A percentile compares a stretch with the other conserved stretches of the same genome.
These are phyloP conservation scores for Rana temporaria DNA, from an alignment of 2,113 vertebrate genomes.

Conservation along the genomic window DNA sequence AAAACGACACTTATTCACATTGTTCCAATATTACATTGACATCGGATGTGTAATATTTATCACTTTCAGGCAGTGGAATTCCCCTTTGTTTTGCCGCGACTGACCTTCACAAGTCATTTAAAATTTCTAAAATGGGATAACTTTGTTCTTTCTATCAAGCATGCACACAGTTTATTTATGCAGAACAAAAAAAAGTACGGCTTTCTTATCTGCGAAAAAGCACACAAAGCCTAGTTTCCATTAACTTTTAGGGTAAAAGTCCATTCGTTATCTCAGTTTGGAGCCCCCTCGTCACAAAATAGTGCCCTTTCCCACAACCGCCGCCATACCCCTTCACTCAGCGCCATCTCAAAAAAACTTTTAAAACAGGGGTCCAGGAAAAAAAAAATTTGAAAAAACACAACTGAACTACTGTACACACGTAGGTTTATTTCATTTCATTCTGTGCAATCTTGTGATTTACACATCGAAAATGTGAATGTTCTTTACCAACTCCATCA, in stretches of 20 bases:
- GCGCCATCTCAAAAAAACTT: no score
- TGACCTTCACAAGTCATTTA: conserved; percentile 12
- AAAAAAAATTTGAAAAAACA: neutral
- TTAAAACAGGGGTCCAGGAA: neutral
- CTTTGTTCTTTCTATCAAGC: neutral
- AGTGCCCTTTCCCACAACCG: neutral
- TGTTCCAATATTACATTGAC: no score
- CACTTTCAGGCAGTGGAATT: neutral
- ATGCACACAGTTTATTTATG: neutral
- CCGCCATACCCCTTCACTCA: neutral
- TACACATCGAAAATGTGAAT: no score
- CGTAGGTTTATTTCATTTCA: no score
- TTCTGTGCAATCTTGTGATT: no score
- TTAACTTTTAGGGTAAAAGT: conserved; percentile 46
- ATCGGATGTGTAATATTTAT: no score
- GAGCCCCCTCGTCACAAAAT: neutral
- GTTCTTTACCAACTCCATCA: no score
- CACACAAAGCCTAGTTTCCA: neutral
- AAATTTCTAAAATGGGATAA: neutral
- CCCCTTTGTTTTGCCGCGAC: neutral
- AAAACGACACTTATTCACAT: no score
- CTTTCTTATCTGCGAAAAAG: conserved; percentile 4
- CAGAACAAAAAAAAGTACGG: neutral
- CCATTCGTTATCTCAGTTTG: conserved; percentile 30
- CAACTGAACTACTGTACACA: no score